Percentiles rank a stretch among this genome's conserved stretches.
These are phyloP conservation scores for Hedychridium roseum DNA, from an alignment of 2,888 invertebrate genomes.

Conservation along the genomic window DNA sequence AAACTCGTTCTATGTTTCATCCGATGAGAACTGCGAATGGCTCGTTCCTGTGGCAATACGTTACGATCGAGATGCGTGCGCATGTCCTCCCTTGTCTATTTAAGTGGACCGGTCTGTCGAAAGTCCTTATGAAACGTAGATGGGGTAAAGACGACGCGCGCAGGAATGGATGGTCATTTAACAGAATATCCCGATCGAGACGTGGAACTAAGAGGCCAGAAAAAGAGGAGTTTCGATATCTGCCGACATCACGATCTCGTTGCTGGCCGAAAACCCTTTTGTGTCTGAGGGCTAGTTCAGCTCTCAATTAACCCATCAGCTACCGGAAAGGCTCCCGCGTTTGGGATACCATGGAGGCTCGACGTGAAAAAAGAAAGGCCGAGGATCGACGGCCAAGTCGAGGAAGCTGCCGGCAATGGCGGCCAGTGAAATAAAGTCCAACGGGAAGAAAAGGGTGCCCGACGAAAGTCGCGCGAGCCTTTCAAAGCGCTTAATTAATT, in stretches of 20 bases:
- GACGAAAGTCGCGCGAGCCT: slow-evolving; percentile 42
- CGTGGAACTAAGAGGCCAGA: slow-evolving; percentile 4
- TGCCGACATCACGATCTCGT: slow-evolving; percentile 27
- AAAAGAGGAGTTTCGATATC: slow-evolving; percentile 8
- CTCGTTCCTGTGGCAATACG: not conserved
- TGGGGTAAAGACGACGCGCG: too few relatives aligned
- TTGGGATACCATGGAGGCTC: slow-evolving; percentile 47
- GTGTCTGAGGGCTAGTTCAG: slow-evolving; percentile 48
- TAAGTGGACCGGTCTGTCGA: too few relatives aligned
- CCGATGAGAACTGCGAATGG: not conserved
- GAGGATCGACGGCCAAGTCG: slow-evolving; percentile 20
- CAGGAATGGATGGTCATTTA: too few relatives aligned
- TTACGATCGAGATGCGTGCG: not conserved
- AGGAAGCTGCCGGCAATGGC: slow-evolving; percentile 8
- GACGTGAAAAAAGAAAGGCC: slow-evolving; percentile 24
- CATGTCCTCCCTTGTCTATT: too few relatives aligned
- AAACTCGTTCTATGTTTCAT: not conserved
- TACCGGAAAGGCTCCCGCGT: slow-evolving; percentile 57
- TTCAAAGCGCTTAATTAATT: slow-evolving; percentile 63
- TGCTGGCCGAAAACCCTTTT: slow-evolving; percentile 44
- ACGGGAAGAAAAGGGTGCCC: slow-evolving; percentile 5
- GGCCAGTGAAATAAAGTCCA: slow-evolving; percentile 8
- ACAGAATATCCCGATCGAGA: too few relatives aligned
- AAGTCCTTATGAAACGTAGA: too few relatives aligned
- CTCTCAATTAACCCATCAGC: slow-evolving; percentile 61